A percentile compares a stretch with the other conserved stretches of the same genome.
Conservation (phyloP, 2,113 vertebrate genomes). For the Indicator maculatus region DNA sequence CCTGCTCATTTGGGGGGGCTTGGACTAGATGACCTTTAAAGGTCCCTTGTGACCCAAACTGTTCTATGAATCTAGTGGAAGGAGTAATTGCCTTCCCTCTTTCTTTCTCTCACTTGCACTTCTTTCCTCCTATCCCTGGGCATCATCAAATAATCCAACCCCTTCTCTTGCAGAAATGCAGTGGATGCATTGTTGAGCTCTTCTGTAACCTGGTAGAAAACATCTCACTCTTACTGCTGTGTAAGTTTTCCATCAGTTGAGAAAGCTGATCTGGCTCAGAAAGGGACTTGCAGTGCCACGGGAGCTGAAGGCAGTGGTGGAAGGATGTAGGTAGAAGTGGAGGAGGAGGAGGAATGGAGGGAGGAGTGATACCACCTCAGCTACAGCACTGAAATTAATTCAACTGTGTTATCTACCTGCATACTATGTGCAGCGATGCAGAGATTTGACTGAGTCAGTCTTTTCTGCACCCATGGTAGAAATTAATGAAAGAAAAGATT, state of each 20-base stretch:
- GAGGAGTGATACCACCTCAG: not conserved
- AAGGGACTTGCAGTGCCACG: not conserved
- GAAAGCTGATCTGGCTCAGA: not conserved
- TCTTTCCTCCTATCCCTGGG: not conserved
- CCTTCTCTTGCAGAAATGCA: fast-evolving
- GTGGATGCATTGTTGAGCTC: not conserved
- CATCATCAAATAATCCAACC: not conserved
- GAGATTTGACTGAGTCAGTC: not conserved
- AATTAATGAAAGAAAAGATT: constrained; percentile 42
- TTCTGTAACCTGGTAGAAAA: not conserved
- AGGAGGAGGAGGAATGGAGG: not conserved
- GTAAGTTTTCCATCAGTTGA: not conserved
- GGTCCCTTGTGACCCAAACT: too few relatives aligned
- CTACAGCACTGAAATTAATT: not conserved
- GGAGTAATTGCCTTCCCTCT: not conserved
- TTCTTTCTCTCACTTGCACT: not conserved
- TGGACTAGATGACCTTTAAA: too few relatives aligned
- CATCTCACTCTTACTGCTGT: not conserved
- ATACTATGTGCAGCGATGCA: not conserved
- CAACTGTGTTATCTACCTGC: not conserved
- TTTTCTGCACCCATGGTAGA: not conserved
- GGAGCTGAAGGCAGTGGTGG: not conserved
- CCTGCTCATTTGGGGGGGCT: too few relatives aligned
- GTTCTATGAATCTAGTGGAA: not conserved
- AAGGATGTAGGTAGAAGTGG: not conserved